Evolutionary conservation across 2,888 invertebrate species (phyloP).

Genomic region (Melieria picta): DNA sequence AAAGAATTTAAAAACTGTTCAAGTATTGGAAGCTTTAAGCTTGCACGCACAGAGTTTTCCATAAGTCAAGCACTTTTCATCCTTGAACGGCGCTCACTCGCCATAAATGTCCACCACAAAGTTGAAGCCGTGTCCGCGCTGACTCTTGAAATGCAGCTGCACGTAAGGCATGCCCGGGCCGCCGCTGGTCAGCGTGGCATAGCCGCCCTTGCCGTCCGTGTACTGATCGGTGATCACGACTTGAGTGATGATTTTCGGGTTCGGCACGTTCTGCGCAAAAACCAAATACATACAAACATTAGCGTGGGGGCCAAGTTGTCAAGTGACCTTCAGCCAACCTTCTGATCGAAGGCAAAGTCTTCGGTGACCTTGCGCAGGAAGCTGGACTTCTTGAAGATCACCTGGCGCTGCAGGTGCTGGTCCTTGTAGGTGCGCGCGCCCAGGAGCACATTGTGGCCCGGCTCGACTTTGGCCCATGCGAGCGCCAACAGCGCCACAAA

Average conservation of each 20-base stretch:
- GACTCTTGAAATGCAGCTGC: constrained; percentile 66
- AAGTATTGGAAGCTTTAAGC: too few relatives aligned
- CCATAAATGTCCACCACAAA: constrained; percentile 66
- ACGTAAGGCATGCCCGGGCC: constrained; percentile 62
- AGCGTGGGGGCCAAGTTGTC: not conserved
- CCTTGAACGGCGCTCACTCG: not conserved
- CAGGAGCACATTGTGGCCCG: constrained; percentile 50
- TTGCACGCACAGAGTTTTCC: too few relatives aligned
- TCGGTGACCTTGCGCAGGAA: constrained; percentile 47
- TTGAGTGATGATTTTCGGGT: constrained; percentile 55
- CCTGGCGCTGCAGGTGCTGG: constrained; percentile 44
- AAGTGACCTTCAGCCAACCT: constrained; percentile 38
- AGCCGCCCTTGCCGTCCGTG: constrained; percentile 66
- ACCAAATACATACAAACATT: not conserved
- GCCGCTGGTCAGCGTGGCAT: constrained; percentile 59
- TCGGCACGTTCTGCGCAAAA: not conserved
- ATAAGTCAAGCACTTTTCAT: too few relatives aligned
- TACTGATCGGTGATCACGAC: constrained; percentile 64
- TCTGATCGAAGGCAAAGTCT: constrained; percentile 44
- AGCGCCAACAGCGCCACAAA: constrained; percentile 15
- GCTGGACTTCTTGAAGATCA: constrained; percentile 47
- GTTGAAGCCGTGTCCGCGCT: constrained; percentile 65
- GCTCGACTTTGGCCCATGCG: constrained; percentile 23
- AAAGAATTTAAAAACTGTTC: too few relatives aligned
- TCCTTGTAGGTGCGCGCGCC: constrained; percentile 48